A percentile compares a stretch with the other conserved stretches of the same genome.
These are phyloP conservation scores for Danio tinwini DNA, from an alignment of 2,797 vertebrate genomes.

Conservation along the genomic window DNA sequence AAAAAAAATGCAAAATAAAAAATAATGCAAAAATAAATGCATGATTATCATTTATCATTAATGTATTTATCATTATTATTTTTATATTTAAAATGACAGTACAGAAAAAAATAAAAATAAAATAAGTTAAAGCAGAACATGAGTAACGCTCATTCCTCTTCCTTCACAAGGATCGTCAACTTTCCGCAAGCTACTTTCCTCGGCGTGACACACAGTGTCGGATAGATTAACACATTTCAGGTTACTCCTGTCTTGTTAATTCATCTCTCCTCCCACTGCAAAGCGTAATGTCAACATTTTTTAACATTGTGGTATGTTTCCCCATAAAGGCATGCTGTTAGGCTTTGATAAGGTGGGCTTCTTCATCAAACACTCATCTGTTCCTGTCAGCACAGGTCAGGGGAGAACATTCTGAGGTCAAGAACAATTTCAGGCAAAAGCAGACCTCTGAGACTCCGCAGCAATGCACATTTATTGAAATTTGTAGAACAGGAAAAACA, in stretches of 20 bases:
- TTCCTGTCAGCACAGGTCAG: constrained; percentile 32
- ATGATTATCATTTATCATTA: too few species aligned
- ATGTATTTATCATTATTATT: too few species aligned
- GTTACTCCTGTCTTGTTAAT: constrained; percentile 49
- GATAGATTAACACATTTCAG: constrained; percentile 47
- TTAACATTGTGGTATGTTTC: neutral
- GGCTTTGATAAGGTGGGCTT: constrained; percentile 44
- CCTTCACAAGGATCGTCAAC: constrained; percentile 32
- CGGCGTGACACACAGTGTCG: constrained; percentile 34
- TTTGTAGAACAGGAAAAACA: neutral
- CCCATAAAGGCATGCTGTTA: constrained; percentile 19
- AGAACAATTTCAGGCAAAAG: constrained; percentile 9
- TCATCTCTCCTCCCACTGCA: constrained; percentile 44
- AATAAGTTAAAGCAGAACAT: neutral
- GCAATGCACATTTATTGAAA: neutral
- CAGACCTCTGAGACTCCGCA: neutral
- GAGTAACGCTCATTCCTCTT: constrained; percentile 17
- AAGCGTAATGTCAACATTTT: constrained; percentile 41
- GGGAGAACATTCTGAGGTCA: constrained; percentile 28
- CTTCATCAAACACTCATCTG: constrained; percentile 41
- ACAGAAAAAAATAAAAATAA: too few species aligned
- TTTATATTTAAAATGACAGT: neutral
- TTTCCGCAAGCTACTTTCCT: constrained; percentile 43
- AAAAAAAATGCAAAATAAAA: too few species aligned
- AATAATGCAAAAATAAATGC: neutral